phyloP scores from a whole-genome alignment of 1,140 invertebrate genomes.

The Lordiphosa collinella region DNA sequence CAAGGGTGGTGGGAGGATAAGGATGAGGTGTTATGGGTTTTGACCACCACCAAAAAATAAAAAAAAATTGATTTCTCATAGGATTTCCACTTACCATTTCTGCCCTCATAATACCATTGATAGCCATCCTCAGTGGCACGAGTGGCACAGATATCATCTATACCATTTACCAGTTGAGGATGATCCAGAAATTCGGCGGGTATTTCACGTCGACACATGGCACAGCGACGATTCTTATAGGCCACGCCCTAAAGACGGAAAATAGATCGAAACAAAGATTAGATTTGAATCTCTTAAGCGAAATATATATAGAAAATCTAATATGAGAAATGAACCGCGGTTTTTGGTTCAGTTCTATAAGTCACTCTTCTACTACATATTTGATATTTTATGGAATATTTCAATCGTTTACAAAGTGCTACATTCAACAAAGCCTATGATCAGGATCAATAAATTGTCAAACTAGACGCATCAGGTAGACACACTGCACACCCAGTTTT shows the following conservation, averaged over 20 bases:
- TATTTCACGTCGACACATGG: conserved; percentile 91
- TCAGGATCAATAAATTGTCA: too few relatives aligned
- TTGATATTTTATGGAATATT: too few relatives aligned
- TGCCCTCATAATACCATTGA: conserved; percentile 97
- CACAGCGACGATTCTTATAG: conserved; percentile 90
- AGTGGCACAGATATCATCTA: conserved; percentile 79
- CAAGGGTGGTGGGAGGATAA: conserved; percentile 25
- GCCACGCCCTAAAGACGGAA: conserved; percentile 85
- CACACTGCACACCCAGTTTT: too few relatives aligned
- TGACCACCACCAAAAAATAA: conserved; percentile 34
- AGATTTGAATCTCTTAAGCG: too few relatives aligned
- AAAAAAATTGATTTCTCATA: not conserved
- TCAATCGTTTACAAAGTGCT: too few relatives aligned
- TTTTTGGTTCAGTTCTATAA: too few relatives aligned
- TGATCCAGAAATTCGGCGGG: conserved; percentile 91
- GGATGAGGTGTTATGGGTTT: conserved; percentile 30
- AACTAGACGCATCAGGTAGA: too few relatives aligned
- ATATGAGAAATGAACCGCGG: too few relatives aligned
- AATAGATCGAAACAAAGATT: not conserved
- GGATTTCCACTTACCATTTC: conserved; percentile 87
- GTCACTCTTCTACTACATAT: too few relatives aligned
- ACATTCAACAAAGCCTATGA: too few relatives aligned
- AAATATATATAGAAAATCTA: too few relatives aligned
- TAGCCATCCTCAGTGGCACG: conserved; percentile 85
- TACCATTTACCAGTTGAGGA: conserved; percentile 87